Evolutionary conservation across 1,140 invertebrate species (phyloP), one percentile per base, ranked within the genome.

Genomic region (Bombyx mandarina): DNA sequence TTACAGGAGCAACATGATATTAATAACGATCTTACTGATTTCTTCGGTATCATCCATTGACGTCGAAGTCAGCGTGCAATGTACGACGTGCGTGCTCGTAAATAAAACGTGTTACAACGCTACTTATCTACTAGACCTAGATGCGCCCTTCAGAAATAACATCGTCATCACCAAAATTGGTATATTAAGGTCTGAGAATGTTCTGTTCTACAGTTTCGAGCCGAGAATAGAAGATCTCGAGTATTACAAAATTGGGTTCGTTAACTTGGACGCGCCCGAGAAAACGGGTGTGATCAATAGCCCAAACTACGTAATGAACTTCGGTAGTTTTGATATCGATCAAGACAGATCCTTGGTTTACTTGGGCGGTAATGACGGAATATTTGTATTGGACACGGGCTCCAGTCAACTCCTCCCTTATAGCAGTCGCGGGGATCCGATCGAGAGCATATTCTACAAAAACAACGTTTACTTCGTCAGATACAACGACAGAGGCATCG

Each of bases 251-350:
- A 68, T 81, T 43, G 80, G 73, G 0, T 83, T 73, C 54, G 67
- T 82, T 7, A 75, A 69, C 63, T 56, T 86, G 44, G 76, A 79
- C 3, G 55, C 67, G 9, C 73, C 70, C 0, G 51, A 48, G 6
- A 60, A 72, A 26, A 54, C 49, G 6, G 71, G 66, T 7, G 52
- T 78, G 1, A 70, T 85, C 43, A 66, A 60, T n/a, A 69, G 69
- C 0, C 69, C 66, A 6, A 74, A 72, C 8, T 56, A 61, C n/a
- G 60, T 71, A n/a, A 60, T 79, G 52, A 86, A 86, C 56, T 79
- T 86, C 43, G 79, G 75, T 5, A 74, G 77, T 8, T 81, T 86
- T 51, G 80, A 74, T 55, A 63, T 86, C 4, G 78, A 85, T 54
- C 79, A 86, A 54, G 69, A 73, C 9, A 82, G 79, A 10, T 65